Evolutionary conservation across 2,888 invertebrate species (phyloP).

Genomic region (Mylabris sibirica): DNA sequence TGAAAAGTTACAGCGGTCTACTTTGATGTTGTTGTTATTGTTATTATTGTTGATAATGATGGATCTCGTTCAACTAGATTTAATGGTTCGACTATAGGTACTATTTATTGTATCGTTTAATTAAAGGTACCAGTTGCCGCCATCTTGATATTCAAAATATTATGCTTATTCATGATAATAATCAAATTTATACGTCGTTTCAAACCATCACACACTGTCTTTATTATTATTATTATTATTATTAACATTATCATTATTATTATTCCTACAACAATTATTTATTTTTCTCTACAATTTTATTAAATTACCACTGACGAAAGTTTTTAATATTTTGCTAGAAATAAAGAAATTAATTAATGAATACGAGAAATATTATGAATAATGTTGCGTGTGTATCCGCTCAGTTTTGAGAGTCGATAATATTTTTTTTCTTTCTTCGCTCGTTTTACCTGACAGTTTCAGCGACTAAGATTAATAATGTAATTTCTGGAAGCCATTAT

Average conservation of each 20-base stretch:
- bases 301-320: neutral
- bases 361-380: too few relatives aligned
- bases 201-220: constrained; percentile 7
- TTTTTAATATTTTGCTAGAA: neutral
- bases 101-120: constrained; percentile 28
- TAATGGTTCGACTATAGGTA: neutral
- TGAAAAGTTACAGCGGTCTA: neutral
- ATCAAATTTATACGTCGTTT: constrained; percentile 15
- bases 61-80: neutral
- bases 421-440: constrained; percentile 30
- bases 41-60: too few relatives aligned
- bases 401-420: constrained; percentile 45
- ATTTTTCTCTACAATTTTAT: neutral
- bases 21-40: constrained; percentile 6
- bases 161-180: constrained; percentile 28
- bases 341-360: neutral
- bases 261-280: neutral
- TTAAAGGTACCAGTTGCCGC: constrained; percentile 32
- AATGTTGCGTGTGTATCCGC: constrained; percentile 26
- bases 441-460: constrained; percentile 53
- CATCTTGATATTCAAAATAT: constrained; percentile 25
- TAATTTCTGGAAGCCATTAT: constrained; percentile 59
- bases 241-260: too few relatives aligned
- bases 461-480: constrained; percentile 58
- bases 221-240: neutral